These are phyloP conservation scores for Heliconius himera DNA, from an alignment of 1,140 invertebrate species.

Conservation along the genomic window DNA sequence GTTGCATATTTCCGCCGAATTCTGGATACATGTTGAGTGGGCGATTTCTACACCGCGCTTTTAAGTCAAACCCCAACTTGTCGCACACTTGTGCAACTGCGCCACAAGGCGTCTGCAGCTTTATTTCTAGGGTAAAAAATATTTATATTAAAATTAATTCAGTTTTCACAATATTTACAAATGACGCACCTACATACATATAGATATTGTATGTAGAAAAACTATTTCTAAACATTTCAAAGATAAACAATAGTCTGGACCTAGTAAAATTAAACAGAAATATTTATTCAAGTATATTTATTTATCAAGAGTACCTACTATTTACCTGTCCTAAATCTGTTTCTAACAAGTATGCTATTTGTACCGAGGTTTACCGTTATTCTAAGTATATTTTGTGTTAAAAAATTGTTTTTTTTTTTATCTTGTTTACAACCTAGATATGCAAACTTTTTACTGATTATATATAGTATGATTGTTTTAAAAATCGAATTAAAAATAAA, in stretches of 20 bases:
- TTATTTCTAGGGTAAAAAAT: too few species aligned
- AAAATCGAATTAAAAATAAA: too few species aligned
- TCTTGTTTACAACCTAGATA: too few species aligned
- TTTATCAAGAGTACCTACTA: constrained; percentile 11
- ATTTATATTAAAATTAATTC: too few species aligned
- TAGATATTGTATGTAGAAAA: not conserved
- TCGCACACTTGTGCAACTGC: too few species aligned
- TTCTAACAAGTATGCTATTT: constrained; percentile 19
- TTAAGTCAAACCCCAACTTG: too few species aligned
- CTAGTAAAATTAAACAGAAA: not conserved
- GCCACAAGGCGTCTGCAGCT: too few species aligned
- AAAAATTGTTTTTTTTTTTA: not conserved
- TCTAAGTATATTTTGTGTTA: constrained; percentile 16
- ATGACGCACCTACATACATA: not conserved
- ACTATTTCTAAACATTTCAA: not conserved
- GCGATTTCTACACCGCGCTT: too few species aligned
- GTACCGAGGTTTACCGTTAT: constrained; percentile 27
- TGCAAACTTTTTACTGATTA: too few species aligned
- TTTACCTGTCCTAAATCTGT: constrained; percentile 36
- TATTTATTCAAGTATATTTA: constrained; percentile 20
- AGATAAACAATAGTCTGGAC: not conserved
- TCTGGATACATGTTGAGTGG: too few species aligned
- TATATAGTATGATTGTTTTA: too few species aligned
- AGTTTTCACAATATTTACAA: not conserved
- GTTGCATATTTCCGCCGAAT: too few species aligned